Conservation (phyloP, 2,888 invertebrate genomes). For the Drosophila meridiana region DNA sequence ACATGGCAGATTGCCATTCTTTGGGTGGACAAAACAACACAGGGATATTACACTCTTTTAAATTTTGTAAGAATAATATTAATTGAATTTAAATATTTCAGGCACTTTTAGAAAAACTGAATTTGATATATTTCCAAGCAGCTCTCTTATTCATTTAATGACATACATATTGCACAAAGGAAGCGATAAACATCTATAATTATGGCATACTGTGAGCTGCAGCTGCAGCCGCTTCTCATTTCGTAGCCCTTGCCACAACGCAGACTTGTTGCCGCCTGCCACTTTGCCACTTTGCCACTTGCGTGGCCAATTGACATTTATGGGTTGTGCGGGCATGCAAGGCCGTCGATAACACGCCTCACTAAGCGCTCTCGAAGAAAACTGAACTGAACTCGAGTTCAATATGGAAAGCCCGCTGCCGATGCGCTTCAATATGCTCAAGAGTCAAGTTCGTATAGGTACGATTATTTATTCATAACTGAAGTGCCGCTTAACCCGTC, state of each 20-base stretch:
- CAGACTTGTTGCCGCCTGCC: constrained; percentile 44
- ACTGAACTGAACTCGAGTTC: constrained; percentile 22
- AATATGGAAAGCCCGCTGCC: constrained; percentile 11
- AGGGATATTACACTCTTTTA: too few relatives aligned
- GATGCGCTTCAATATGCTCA: constrained; percentile 33
- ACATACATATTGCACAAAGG: constrained; percentile 24
- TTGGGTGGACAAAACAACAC: too few relatives aligned
- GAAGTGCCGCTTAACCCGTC: constrained; percentile 36
- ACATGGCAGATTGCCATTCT: too few relatives aligned
- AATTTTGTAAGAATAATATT: background rate
- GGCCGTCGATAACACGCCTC: constrained; percentile 66
- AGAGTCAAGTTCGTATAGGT: constrained; percentile 34
- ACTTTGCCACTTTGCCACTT: constrained; percentile 40
- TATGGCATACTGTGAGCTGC: constrained; percentile 32
- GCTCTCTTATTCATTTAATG: background rate
- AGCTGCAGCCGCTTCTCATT: constrained; percentile 50
- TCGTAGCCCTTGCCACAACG: constrained; percentile 44
- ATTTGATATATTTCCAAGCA: background rate
- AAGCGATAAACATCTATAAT: constrained; percentile 53
- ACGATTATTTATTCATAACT: constrained; percentile 71
- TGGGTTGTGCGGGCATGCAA: constrained; percentile 74
- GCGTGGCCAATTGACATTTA: constrained; percentile 72
- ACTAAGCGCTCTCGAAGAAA: constrained; percentile 48
- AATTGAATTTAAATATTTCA: background rate
- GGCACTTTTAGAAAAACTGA: background rate